Percentiles rank a stretch among this genome's conserved stretches.
phyloP scores from a whole-genome alignment of 1,140 invertebrate species.

The Colletes gigas region DNA sequence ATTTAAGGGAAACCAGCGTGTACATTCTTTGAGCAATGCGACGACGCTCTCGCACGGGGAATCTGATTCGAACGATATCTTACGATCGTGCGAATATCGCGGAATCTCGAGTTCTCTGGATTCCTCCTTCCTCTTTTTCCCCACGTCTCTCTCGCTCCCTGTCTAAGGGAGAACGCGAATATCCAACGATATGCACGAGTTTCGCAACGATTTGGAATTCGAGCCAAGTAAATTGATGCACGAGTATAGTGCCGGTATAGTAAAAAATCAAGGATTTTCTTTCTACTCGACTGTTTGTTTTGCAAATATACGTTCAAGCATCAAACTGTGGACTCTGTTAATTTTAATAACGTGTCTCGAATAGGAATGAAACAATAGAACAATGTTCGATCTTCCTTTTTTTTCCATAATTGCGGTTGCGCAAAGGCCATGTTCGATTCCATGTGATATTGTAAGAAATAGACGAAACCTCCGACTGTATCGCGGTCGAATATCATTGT shows the following conservation, averaged over 20 bases:
- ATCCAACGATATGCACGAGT: no score
- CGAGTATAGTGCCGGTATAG: no score
- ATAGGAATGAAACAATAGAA: constrained; percentile 6
- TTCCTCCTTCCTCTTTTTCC: not conserved
- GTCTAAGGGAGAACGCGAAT: constrained; percentile 3
- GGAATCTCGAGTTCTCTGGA: not conserved
- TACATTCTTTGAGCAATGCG: constrained; percentile 21
- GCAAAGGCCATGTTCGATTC: not conserved
- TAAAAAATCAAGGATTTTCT: not conserved
- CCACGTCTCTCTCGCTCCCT: not conserved
- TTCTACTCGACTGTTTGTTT: not conserved
- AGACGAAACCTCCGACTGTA: not conserved
- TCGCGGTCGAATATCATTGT: constrained; percentile 23
- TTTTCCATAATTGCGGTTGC: not conserved
- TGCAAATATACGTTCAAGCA: not conserved
- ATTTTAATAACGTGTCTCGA: not conserved
- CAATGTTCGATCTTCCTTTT: constrained; percentile 1
- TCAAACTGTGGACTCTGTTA: not conserved
- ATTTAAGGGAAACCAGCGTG: constrained; percentile 46
- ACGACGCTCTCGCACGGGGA: not conserved
- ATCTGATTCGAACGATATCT: constrained; percentile 1
- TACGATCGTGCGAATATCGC: constrained; percentile 10
- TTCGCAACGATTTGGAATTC: not conserved
- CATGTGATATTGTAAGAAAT: not conserved
- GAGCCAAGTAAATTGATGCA: not conserved